Evolutionary conservation across 1,140 invertebrate species (phyloP).

Genomic region (Saccostrea glomerata): DNA sequence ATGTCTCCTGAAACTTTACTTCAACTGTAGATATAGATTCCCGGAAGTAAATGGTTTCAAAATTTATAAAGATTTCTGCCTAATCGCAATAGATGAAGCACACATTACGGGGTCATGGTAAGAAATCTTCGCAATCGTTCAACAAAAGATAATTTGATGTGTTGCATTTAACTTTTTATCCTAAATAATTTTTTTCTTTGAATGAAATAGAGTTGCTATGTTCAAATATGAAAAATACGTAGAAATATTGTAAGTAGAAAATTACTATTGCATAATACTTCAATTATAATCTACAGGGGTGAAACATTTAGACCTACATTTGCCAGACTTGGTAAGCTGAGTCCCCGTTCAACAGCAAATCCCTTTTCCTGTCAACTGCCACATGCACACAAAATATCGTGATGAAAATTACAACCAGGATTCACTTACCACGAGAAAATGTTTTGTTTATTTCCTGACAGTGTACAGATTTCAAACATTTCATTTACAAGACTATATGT

Average conservation of each 20-base stretch:
- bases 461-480: too few species aligned
- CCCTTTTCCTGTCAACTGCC: constrained; percentile 25
- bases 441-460: too few species aligned
- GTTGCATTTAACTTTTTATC: background rate
- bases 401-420: too few species aligned
- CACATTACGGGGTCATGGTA: constrained; percentile 1
- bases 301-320: constrained; percentile 46
- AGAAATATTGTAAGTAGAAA: background rate
- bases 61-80: background rate
- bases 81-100: background rate
- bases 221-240: background rate
- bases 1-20: constrained; percentile 23
- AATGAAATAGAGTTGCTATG: background rate
- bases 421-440: too few species aligned
- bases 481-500: too few species aligned
- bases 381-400: background rate
- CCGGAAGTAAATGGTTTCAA: constrained; percentile 6
- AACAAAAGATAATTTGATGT: background rate
- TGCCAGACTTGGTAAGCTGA: constrained; percentile 24
- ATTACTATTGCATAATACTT: background rate
- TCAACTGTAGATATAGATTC: background rate
- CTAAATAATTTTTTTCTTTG: background rate
- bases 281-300: constrained; percentile 30
- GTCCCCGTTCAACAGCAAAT: background rate
- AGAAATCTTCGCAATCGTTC: background rate